phyloP scores from a whole-genome alignment of 2,113 vertebrate species.

The Microcebus lehilahytsara region DNA sequence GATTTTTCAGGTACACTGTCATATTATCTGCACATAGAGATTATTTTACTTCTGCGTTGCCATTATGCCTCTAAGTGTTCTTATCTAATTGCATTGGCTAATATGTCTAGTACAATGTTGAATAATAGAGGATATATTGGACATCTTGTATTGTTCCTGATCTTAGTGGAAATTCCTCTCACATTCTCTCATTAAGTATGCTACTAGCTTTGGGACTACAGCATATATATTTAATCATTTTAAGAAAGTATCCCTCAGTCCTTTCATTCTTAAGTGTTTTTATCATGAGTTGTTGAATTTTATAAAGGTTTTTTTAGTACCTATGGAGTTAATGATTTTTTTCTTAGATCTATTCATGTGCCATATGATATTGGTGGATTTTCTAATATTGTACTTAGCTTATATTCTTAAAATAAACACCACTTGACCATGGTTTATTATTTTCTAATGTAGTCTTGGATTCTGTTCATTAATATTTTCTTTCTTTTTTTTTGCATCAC shows the following conservation, averaged over 20 bases:
- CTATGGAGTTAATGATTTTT: background rate
- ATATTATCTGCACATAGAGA: background rate
- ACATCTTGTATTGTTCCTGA: background rate
- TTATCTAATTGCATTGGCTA: background rate
- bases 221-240: background rate
- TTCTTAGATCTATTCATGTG: background rate
- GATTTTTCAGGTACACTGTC: background rate
- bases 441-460: background rate
- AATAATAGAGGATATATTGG: background rate
- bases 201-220: background rate
- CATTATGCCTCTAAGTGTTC: background rate
- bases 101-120: background rate
- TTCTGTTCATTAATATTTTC: background rate
- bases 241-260: background rate
- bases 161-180: background rate
- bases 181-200: background rate
- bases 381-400: background rate
- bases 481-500: background rate
- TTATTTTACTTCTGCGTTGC: background rate
- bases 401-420: background rate
- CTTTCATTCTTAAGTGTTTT: background rate
- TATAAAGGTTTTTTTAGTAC: background rate
- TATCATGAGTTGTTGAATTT: background rate
- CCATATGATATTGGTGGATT: background rate
- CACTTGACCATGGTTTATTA: background rate